phyloP scores from a whole-genome alignment of 2,113 vertebrate genomes.

The Cyanoliseus patagonus region DNA sequence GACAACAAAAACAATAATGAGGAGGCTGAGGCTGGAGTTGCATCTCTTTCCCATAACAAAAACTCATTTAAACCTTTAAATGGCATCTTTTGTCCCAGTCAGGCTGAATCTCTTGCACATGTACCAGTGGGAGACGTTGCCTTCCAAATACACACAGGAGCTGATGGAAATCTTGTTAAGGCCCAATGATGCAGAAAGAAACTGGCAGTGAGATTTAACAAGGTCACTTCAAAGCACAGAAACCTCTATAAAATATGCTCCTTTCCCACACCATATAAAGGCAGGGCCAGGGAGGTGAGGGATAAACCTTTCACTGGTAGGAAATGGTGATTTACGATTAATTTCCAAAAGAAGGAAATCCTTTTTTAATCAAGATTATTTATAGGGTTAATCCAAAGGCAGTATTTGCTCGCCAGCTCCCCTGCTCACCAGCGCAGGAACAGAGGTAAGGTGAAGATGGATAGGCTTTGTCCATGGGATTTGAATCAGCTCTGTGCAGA shows the following conservation, averaged over 20 bases:
- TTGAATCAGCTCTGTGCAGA: constrained; percentile 1
- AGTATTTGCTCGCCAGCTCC: background rate
- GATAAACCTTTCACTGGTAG: background rate
- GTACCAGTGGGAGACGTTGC: background rate
- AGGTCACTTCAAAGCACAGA: constrained; percentile 66
- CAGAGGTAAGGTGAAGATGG: constrained; percentile 7
- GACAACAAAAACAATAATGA: background rate
- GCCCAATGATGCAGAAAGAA: constrained; percentile 58
- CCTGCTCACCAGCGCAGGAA: background rate
- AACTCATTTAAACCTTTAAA: constrained; percentile 9
- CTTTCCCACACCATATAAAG: background rate
- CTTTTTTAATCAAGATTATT: constrained; percentile 71
- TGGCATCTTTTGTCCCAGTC: constrained; percentile 32
- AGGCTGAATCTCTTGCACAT: background rate
- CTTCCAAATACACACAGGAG: constrained; percentile 21
- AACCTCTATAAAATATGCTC: constrained; percentile 40
- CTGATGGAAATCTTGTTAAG: constrained; percentile 57
- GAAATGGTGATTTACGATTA: constrained; percentile 14
- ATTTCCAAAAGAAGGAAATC: constrained; percentile 46
- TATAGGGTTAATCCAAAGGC: constrained; percentile 62
- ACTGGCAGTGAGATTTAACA: constrained; percentile 48
- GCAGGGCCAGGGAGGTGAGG: background rate
- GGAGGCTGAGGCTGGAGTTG: background rate
- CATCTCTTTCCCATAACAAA: background rate
- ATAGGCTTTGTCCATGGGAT: constrained; percentile 28